phyloP scores from a whole-genome alignment of 2,797 vertebrate genomes.

The Darevskia mixta region DNA sequence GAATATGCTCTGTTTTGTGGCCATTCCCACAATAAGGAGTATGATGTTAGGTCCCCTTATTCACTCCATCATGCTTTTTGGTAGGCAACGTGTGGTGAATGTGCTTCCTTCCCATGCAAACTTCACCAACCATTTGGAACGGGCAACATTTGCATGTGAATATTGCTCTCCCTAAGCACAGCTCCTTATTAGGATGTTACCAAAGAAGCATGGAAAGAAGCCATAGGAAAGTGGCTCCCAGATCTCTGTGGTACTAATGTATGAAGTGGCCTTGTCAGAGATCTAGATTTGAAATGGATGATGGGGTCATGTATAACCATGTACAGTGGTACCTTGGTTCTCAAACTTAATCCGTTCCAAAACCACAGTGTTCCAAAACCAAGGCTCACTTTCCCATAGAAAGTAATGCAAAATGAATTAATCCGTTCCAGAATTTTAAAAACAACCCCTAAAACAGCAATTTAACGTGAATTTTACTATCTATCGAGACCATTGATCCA shows the following conservation, averaged over 20 bases:
- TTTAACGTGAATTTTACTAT: too few relatives aligned
- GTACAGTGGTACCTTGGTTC: too few relatives aligned
- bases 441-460: too few relatives aligned
- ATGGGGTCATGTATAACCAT: neutral
- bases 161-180: too few relatives aligned
- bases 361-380: too few relatives aligned
- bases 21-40: neutral
- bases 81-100: neutral
- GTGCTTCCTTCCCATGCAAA: too few relatives aligned
- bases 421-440: too few relatives aligned
- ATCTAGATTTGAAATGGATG: conserved; percentile 2
- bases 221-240: neutral
- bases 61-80: neutral
- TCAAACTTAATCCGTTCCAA: too few relatives aligned
- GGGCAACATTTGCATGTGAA: neutral
- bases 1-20: neutral
- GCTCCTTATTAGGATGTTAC: neutral
- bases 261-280: neutral
- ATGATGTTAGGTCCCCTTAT: neutral
- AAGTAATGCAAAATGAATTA: too few relatives aligned
- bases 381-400: too few relatives aligned
- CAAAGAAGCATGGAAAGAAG: neutral
- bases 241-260: neutral
- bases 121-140: neutral
- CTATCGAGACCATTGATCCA: too few relatives aligned